Conservation (phyloP, 2,888 invertebrate species). For the Onthophagus sagittarius region DNA sequence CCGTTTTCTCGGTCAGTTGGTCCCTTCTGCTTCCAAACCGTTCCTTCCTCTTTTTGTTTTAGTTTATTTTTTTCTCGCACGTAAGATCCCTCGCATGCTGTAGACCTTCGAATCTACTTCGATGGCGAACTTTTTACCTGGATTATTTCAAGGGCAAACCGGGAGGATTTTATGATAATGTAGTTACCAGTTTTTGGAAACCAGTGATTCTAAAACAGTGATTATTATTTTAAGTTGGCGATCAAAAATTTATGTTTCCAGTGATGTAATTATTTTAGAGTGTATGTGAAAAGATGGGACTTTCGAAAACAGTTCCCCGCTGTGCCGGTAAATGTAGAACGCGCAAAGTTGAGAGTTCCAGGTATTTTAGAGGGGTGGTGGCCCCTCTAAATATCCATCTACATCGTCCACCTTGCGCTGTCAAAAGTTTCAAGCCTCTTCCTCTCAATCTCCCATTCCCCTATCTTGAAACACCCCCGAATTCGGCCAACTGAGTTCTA, state of each 20-base stretch:
- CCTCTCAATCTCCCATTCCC: slow-evolving; percentile 11
- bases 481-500: slow-evolving; percentile 16
- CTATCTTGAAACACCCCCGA: neutral
- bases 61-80: slow-evolving; percentile 4
- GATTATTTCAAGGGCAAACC: slow-evolving; percentile 23
- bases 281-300: slow-evolving; percentile 23
- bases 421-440: slow-evolving; percentile 18
- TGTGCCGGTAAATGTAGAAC: slow-evolving; percentile 38
- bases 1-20: neutral
- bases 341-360: slow-evolving; percentile 37
- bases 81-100: neutral
- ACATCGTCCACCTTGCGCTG: slow-evolving; percentile 44
- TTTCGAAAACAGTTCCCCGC: slow-evolving; percentile 31
- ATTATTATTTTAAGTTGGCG: neutral
- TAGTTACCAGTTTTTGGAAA: neutral
- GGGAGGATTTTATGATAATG: slow-evolving; percentile 9
- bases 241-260: too few relatives aligned
- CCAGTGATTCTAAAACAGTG: neutral
- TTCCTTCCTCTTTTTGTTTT: slow-evolving; percentile 3
- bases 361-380: slow-evolving; percentile 39
- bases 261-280: slow-evolving; percentile 13
- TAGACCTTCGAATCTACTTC: slow-evolving; percentile 5
- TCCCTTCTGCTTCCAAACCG: neutral
- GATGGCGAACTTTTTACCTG: slow-evolving; percentile 38
- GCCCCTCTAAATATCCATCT: slow-evolving; percentile 15